Base-by-base conservation (phyloP, 2,797 vertebrate genomes). In the Siniperca undulata region DNA sequence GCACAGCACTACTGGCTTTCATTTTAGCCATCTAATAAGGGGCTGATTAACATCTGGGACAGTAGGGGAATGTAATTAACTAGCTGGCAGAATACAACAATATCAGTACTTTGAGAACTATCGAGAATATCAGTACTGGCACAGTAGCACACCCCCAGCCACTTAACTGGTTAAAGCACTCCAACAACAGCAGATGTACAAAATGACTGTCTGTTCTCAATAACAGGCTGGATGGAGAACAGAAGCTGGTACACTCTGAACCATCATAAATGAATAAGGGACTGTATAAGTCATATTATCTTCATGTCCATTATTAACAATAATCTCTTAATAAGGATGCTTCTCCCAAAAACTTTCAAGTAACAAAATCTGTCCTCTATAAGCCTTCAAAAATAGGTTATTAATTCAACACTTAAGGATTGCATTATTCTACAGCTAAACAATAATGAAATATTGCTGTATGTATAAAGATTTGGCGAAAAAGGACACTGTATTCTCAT, bases 161-260 rank as follows among this genome's bases (percentile, higher is more conserved):
- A 83, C 79, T 83, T 71, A 75, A 84, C 77, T 88, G 82, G 87
- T 86, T 89, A 89, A 90, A 89, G 87, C 68, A 81, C 70, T 81
- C 73, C 75, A 89, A 88, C 80, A 85, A 90, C 79, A 88, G 72
- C 85, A 90, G 86, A 90, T 90, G 77, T 67, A 91, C 74, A 86
- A 86, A 78, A 88, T 71, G 76, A 89, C 85, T 89, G 73, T 90
- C 80, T 90, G 87, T 89, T 87, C 88, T 84, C 78, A 88, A 73
- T 71, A 87, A 88, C 76, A 88, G 80, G 24, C 79, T 77, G 61
- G 68, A 81, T 74, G 59, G 73, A 84, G 61, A 90, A 84, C 79
- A 90, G 70, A 84, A 86, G 77, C 81, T 85, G 73, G 78, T 82
- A 79, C 64, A 76, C 61, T 81, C 76, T 79, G 71, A 88, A 73